Evolutionary conservation across 2,888 invertebrate species (phyloP).

Genomic region (Cephus pulcher): DNA sequence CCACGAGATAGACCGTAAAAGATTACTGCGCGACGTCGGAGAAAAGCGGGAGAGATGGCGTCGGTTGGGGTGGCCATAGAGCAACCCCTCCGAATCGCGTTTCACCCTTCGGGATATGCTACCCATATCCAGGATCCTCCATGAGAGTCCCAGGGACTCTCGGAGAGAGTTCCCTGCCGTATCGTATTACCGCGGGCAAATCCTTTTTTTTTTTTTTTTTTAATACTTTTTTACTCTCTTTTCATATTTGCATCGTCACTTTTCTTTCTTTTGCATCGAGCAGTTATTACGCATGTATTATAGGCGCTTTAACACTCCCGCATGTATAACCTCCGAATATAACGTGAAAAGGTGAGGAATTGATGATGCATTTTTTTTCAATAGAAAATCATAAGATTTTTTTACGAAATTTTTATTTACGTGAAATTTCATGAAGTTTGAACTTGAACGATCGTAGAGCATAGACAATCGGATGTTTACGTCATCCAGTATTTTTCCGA

Average conservation of each 20-base stretch:
- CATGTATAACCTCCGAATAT: background rate
- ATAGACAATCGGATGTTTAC: background rate
- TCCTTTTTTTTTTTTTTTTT: slow-evolving; percentile 42
- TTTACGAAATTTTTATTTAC: background rate
- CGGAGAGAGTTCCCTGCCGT: slow-evolving; percentile 40
- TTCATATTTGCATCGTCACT: slow-evolving; percentile 34
- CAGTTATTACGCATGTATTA: slow-evolving; percentile 55
- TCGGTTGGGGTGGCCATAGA: background rate
- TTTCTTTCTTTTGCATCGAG: slow-evolving; percentile 34
- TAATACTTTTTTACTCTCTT: slow-evolving; percentile 16
- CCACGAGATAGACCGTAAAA: slow-evolving; percentile 56
- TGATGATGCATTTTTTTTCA: background rate
- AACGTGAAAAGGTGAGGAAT: background rate
- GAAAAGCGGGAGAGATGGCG: background rate
- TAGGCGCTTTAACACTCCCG: slow-evolving; percentile 40
- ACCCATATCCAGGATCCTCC: slow-evolving; percentile 19
- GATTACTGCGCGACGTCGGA: slow-evolving; percentile 53
- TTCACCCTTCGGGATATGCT: slow-evolving; percentile 22
- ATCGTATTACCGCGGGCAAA: slow-evolving; percentile 57
- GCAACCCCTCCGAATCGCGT: slow-evolving; percentile 14
- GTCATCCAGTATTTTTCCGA: background rate
- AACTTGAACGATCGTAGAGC: background rate
- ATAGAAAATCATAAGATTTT: background rate
- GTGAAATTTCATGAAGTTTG: background rate
- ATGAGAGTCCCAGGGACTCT: background rate